Evolutionary conservation across 30 jellyfish, hydroid and myxozoan species (phyloP).

Genomic region (Aurelia aurita complex sp. Pacific): DNA sequence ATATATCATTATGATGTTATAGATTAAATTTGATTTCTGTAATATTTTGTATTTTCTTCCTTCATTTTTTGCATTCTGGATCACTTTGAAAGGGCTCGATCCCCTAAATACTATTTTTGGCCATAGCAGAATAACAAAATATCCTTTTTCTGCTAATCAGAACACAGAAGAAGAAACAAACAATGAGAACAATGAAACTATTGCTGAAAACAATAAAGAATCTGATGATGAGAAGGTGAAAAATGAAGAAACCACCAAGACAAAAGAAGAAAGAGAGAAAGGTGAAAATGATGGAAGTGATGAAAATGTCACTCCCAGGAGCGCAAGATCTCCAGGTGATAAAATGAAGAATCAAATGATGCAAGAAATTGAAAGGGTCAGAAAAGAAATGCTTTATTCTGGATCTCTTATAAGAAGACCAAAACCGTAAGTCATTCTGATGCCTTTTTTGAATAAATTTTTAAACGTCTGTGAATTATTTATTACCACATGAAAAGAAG

Average conservation of each 20-base stretch:
- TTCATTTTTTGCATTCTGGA: too few relatives aligned
- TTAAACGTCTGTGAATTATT: too few relatives aligned
- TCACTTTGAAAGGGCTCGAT: too few relatives aligned
- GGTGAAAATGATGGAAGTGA: not conserved
- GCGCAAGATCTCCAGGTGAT: conserved; percentile 16
- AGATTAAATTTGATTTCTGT: too few relatives aligned
- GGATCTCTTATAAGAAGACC: conserved; percentile 56
- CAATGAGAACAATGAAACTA: not conserved
- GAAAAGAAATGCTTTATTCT: conserved; percentile 49
- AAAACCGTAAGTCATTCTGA: conserved; percentile 23
- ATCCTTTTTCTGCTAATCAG: not conserved
- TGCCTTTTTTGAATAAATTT: not conserved
- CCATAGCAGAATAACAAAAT: too few relatives aligned
- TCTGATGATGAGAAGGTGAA: conserved; percentile 1
- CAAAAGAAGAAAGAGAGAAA: not conserved
- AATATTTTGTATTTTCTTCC: too few relatives aligned
- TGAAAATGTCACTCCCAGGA: conserved; percentile 31
- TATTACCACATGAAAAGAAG: too few relatives aligned
- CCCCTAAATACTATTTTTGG: too few relatives aligned
- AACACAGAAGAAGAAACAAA: not conserved
- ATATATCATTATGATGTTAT: too few relatives aligned
- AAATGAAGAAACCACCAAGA: not conserved
- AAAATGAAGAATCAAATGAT: conserved; percentile 54
- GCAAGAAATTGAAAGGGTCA: conserved; percentile 57
- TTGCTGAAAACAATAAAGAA: not conserved